Evolutionary conservation across 2,113 vertebrate species (phyloP).

Genomic region (Cavia porcellus): DNA sequence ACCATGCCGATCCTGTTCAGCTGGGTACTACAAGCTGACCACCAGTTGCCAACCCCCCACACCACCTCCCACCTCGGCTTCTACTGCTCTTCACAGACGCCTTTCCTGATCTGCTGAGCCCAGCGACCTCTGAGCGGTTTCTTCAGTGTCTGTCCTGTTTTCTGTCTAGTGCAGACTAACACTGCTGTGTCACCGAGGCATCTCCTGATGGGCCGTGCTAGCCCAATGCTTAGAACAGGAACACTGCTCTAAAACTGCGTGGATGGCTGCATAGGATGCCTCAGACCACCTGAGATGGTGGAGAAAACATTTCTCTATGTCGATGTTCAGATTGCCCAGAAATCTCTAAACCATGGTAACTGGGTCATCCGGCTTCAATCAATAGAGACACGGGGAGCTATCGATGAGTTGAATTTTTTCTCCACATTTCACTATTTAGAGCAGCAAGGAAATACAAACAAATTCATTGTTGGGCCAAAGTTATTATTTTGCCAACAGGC

Average conservation of each 20-base stretch:
- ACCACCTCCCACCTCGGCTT: neutral
- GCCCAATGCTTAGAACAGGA: neutral
- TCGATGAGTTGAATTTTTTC: neutral
- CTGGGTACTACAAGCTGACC: too few relatives aligned
- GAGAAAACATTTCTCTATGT: neutral
- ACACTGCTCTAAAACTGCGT: neutral
- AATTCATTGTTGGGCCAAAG: neutral
- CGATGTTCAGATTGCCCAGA: neutral
- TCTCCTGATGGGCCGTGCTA: neutral
- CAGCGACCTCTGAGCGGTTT: neutral
- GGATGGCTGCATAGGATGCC: neutral
- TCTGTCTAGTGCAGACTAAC: neutral
- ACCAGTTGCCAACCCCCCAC: too few relatives aligned
- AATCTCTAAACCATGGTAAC: neutral
- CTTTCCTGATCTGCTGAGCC: neutral
- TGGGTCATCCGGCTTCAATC: neutral
- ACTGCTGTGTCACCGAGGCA: neutral
- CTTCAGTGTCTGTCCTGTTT: neutral
- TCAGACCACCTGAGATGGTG: accelerated
- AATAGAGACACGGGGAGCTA: neutral
- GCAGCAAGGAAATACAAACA: neutral
- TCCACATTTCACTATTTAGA: neutral
- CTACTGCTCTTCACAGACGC: neutral
- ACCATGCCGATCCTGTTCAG: too few relatives aligned
- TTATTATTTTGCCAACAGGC: neutral